Percentiles rank a stretch among this genome's conserved stretches.
Conservation (phyloP, 2,797 vertebrate genomes). For the Acrossocheilus fasciatus region DNA sequence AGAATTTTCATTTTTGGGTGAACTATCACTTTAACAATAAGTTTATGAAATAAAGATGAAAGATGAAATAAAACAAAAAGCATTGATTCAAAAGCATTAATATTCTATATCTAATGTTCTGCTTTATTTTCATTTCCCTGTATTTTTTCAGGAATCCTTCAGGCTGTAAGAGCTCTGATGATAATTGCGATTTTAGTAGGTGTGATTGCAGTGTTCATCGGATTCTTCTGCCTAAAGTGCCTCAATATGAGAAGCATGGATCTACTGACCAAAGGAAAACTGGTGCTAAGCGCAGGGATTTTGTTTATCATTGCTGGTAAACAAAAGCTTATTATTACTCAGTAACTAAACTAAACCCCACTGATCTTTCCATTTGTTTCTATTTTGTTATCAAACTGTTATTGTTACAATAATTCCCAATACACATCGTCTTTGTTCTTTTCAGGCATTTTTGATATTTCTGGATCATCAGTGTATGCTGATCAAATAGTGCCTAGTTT, state of each 20-base stretch:
- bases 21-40: constrained; percentile 60
- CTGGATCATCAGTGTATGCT: constrained; percentile 90
- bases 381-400: neutral
- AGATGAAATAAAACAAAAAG: constrained; percentile 65
- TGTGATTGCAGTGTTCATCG: constrained; percentile 77
- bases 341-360: neutral
- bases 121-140: too few species aligned
- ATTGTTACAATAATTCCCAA: neutral
- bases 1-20: neutral
- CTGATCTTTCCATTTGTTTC: neutral
- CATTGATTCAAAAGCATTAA: constrained; percentile 45
- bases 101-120: neutral
- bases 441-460: constrained; percentile 87
- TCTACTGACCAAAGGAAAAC: constrained; percentile 86
- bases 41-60: constrained; percentile 59
- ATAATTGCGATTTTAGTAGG: constrained; percentile 86
- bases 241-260: constrained; percentile 85
- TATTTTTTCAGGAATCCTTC: constrained; percentile 70
- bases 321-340: constrained; percentile 2
- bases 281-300: constrained; percentile 89
- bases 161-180: constrained; percentile 90
- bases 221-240: constrained; percentile 87
- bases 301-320: constrained; percentile 87
- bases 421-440: neutral
- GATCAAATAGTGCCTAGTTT: constrained; percentile 91